A percentile compares a stretch with the other conserved stretches of the same genome.
phyloP scores from a whole-genome alignment of 2,113 vertebrate genomes.

The Opisthocomus hoazin region DNA sequence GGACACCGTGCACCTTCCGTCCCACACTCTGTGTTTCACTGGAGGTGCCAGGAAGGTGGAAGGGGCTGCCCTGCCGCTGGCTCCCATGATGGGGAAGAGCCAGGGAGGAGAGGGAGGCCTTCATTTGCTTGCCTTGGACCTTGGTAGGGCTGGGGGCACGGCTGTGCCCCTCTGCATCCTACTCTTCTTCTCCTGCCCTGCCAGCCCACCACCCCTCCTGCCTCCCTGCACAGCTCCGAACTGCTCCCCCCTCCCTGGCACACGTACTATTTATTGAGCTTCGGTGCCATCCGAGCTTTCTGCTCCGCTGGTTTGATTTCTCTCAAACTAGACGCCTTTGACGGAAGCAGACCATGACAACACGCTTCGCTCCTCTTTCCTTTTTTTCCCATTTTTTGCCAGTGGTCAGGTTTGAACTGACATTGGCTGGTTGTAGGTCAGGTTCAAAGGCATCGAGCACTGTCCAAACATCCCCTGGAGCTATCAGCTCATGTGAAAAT shows the following conservation, averaged over 20 bases:
- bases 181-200: neutral
- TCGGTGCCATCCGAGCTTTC: neutral
- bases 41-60: neutral
- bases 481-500: slow-evolving; percentile 10
- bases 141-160: fast-evolving
- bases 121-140: neutral
- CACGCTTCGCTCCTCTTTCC: neutral
- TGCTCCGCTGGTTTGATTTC: slow-evolving; percentile 11
- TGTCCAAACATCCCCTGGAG: slow-evolving; percentile 29
- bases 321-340: neutral
- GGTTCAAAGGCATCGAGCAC: slow-evolving; percentile 30
- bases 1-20: neutral
- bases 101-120: neutral
- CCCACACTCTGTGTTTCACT: neutral
- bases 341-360: slow-evolving; percentile 7
- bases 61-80: neutral
- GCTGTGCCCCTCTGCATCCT: neutral
- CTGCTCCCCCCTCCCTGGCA: fast-evolving
- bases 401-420: neutral
- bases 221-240: neutral
- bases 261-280: neutral
- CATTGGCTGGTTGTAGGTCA: slow-evolving; percentile 24
- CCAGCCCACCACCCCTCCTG: neutral
- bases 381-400: neutral
- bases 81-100: neutral